Percentiles rank a stretch among this genome's conserved stretches.
These are phyloP conservation scores for Saturnia japonica DNA, from an alignment of 2,888 invertebrate genomes.

Conservation along the genomic window DNA sequence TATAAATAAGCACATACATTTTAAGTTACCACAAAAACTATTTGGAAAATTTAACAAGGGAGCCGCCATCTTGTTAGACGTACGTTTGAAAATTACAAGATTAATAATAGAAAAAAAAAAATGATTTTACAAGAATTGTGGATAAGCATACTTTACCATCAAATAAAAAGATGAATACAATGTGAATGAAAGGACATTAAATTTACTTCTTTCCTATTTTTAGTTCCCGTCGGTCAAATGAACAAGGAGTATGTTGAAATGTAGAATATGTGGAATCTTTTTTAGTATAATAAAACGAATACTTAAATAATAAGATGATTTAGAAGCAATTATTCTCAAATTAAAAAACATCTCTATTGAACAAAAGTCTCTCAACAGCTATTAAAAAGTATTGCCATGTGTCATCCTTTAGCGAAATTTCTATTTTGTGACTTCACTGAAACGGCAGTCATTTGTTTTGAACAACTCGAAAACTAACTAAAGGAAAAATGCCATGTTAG, in stretches of 20 bases:
- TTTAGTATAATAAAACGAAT: not conserved
- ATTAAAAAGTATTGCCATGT: slow-evolving; percentile 46
- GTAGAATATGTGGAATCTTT: no score
- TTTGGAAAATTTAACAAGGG: no score
- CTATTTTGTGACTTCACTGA: slow-evolving; percentile 60
- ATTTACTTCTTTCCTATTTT: not conserved
- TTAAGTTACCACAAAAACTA: no score
- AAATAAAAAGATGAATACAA: no score
- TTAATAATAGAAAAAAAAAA: no score
- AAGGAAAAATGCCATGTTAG: slow-evolving; percentile 59
- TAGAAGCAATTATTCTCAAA: not conserved
- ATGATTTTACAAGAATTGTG: no score
- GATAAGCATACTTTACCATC: no score
- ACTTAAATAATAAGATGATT: not conserved
- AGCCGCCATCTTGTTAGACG: no score
- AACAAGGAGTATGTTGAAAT: not conserved
- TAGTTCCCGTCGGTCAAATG: not conserved
- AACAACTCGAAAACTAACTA: slow-evolving; percentile 65
- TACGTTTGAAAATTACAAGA: no score
- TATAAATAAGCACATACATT: no score
- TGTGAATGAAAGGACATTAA: not conserved
- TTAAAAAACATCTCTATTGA: slow-evolving; percentile 30
- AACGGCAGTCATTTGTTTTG: slow-evolving; percentile 69
- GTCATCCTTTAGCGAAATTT: slow-evolving; percentile 49
- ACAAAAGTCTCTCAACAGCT: slow-evolving; percentile 41